These are phyloP conservation scores for Lutraria lutraria DNA, from an alignment of 2,888 invertebrate species.

Conservation along the genomic window DNA sequence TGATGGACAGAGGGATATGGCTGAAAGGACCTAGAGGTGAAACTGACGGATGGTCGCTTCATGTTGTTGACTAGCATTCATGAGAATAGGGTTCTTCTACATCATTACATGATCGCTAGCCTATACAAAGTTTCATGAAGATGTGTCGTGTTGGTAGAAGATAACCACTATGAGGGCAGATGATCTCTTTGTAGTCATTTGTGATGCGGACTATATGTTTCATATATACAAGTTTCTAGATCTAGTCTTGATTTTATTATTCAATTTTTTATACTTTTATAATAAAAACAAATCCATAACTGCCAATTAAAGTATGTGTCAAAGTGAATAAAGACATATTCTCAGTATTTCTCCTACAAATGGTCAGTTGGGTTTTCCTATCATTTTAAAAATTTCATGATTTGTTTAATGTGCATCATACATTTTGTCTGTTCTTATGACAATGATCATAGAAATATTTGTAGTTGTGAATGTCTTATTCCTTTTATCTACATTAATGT, in stretches of 20 bases:
- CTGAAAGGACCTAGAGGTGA: slow-evolving; percentile 17
- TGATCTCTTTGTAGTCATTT: slow-evolving; percentile 7
- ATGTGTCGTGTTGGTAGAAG: not conserved
- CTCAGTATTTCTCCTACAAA: slow-evolving; percentile 33
- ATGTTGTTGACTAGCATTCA: slow-evolving; percentile 47
- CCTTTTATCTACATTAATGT: not conserved
- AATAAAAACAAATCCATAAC: slow-evolving; percentile 50
- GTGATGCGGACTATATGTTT: not conserved
- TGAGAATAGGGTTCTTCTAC: slow-evolving; percentile 8
- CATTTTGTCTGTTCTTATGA: not conserved
- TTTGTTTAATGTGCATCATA: not conserved
- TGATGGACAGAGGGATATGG: not conserved
- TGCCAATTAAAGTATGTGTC: slow-evolving; percentile 38
- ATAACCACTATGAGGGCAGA: not conserved
- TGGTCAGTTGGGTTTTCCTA: slow-evolving; percentile 24
- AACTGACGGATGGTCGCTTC: slow-evolving; percentile 22
- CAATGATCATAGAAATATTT: not conserved
- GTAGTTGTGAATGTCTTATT: not conserved
- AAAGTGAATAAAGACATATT: slow-evolving; percentile 7
- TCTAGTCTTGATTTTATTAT: slow-evolving; percentile 43
- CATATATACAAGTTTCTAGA: slow-evolving; percentile 52
- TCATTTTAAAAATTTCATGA: not conserved
- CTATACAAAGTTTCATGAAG: not conserved
- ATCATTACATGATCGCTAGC: not conserved
- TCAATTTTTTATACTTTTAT: slow-evolving; percentile 53